These are phyloP conservation scores for Nymphicus hollandicus DNA, from an alignment of 2,113 vertebrate genomes.

Conservation along the genomic window DNA sequence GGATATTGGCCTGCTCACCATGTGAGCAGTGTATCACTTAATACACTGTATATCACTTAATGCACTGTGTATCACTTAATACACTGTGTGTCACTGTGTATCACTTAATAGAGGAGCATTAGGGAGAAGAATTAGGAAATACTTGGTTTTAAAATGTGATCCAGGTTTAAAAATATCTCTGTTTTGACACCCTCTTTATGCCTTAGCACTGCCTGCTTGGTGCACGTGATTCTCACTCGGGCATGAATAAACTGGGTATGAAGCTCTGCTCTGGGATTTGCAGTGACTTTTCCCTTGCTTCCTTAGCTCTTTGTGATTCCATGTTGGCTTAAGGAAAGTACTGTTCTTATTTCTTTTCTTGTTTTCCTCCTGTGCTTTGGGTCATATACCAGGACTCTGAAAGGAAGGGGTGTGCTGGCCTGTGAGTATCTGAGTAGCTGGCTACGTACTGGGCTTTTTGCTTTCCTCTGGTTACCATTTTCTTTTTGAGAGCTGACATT, in stretches of 20 bases:
- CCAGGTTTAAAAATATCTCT: background rate
- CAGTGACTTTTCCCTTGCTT: background rate
- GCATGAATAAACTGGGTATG: background rate
- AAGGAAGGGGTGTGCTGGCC: background rate
- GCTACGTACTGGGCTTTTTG: background rate
- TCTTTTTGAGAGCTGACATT: background rate
- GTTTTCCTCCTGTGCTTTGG: background rate
- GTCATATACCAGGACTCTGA: background rate
- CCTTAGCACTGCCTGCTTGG: background rate
- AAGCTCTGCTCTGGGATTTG: background rate
- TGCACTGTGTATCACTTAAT: background rate
- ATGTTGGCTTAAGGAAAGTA: background rate
- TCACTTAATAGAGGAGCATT: background rate
- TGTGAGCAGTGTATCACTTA: background rate
- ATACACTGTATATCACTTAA: background rate
- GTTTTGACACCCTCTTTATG: background rate
- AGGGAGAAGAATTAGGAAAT: background rate
- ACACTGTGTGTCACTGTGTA: background rate
- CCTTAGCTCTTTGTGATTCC: background rate
- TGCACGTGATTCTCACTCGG: background rate
- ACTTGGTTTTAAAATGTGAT: background rate
- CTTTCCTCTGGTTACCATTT: background rate
- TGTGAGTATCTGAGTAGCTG: background rate
- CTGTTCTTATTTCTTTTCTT: background rate
- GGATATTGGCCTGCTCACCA: background rate